Conservation (phyloP, 2,888 invertebrate genomes). For the Conistra vaccinii region DNA sequence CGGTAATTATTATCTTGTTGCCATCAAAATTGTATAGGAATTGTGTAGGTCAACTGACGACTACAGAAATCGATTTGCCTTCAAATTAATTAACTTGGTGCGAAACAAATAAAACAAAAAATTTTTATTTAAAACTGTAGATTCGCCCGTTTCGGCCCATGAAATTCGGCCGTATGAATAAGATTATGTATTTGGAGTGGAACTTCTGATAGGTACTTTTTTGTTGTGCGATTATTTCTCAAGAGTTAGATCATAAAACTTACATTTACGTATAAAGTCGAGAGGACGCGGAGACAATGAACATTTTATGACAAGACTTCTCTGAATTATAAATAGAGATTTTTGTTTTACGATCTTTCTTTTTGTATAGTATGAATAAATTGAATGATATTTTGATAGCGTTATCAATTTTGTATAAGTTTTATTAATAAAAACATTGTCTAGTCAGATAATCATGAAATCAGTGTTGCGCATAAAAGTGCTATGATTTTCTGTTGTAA, state of each 20-base stretch:
- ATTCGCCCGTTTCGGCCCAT: too few species aligned
- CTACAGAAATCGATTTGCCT: too few species aligned
- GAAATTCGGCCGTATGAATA: too few species aligned
- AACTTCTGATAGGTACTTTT: slow-evolving; percentile 29
- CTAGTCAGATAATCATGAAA: slow-evolving; percentile 32
- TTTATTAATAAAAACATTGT: slow-evolving; percentile 31
- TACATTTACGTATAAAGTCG: slow-evolving; percentile 56
- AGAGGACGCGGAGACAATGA: slow-evolving; percentile 51
- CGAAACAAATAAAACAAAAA: too few species aligned
- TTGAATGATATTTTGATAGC: slow-evolving; percentile 45
- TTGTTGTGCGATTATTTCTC: slow-evolving; percentile 1
- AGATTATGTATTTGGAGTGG: too few species aligned
- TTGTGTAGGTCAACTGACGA: too few species aligned
- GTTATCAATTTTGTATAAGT: slow-evolving; percentile 35
- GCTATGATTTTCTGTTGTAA: neutral
- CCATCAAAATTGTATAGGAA: neutral
- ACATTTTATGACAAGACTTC: slow-evolving; percentile 60
- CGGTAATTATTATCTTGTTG: too few species aligned
- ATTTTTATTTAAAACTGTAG: too few species aligned
- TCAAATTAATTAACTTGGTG: too few species aligned
- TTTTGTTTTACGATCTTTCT: slow-evolving; percentile 46
- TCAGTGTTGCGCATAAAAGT: neutral
- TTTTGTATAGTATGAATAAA: slow-evolving; percentile 46
- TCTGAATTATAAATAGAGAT: slow-evolving; percentile 59
- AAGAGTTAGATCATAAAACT: slow-evolving; percentile 58